Base-by-base conservation (phyloP, 2,113 vertebrate genomes). In the Petrocephalus zakoni region DNA sequence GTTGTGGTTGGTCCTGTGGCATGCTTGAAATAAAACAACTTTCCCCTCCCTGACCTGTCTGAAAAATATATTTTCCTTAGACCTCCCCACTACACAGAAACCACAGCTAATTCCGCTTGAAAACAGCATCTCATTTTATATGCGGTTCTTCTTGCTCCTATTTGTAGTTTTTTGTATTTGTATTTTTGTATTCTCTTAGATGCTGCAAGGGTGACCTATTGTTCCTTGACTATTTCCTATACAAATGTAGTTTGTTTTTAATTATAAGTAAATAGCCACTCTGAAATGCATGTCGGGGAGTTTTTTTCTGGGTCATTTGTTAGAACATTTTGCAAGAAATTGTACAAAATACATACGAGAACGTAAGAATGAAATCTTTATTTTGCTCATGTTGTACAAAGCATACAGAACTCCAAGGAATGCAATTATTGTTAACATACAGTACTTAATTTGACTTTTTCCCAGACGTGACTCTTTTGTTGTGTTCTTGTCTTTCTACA, bases 401-500 rank as follows among this genome's bases (percentile, higher is more conserved):
- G 94, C 93, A 94, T 92, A 94, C 94, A 93, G 92, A 92, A 90
- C 92, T 89, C 92, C 93, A 90, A 90, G 92, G 94, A 93, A 93
- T 94, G 95, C 91, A 94, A 93, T 90, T 91, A 90, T 91, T 92
- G 92, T 87, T 89, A 90, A 90, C 90, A 91, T 92, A 92, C 92
- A 92, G 88, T 93, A 58, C 51, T 94, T 92, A 91, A 91, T 93
- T 29, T 89, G 78, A 85, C 93, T 88, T 58, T 93, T 89, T 64
- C 86, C 91, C 91, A 93, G 19, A 75, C 90, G 15, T 94, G 92
- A 94, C 92, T 95, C 25, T 75, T 95, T 94, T 93, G 95, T 93
- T 91, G 90, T 93, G 94, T 95, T 93, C 94, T 93, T 94, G 95
- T 94, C 89, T 95, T 95, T 93, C 95, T 94, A 95, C 95, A 94